phyloP scores from a whole-genome alignment of 1,140 invertebrate species.

The Pogonus chalceus region DNA sequence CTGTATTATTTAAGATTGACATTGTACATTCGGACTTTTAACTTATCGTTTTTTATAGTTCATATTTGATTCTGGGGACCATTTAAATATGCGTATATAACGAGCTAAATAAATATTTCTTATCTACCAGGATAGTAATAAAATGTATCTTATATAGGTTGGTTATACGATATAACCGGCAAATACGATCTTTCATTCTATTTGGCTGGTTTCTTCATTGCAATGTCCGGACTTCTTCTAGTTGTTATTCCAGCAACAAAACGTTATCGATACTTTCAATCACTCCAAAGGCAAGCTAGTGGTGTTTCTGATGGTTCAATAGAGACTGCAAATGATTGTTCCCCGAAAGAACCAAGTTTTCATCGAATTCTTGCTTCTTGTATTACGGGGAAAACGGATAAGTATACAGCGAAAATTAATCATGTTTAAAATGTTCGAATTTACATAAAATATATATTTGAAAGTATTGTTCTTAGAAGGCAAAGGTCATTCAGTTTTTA shows the following conservation, averaged over 20 bases:
- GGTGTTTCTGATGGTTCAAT: slow-evolving; percentile 10
- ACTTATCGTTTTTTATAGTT: too few relatives aligned
- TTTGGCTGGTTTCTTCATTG: slow-evolving; percentile 74
- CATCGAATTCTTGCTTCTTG: slow-evolving; percentile 19
- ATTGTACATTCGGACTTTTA: too few relatives aligned
- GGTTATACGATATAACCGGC: slow-evolving; percentile 66
- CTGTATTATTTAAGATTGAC: too few relatives aligned
- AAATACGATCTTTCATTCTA: slow-evolving; percentile 80
- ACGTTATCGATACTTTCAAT: slow-evolving; percentile 31
- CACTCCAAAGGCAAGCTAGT: slow-evolving; percentile 19
- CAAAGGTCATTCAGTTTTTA: too few relatives aligned
- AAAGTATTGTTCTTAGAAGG: too few relatives aligned
- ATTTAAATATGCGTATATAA: too few relatives aligned
- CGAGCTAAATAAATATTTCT: too few relatives aligned
- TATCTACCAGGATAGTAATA: too few relatives aligned
- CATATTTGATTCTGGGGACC: too few relatives aligned
- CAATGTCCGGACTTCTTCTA: slow-evolving; percentile 70
- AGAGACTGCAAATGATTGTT: slow-evolving; percentile 12
- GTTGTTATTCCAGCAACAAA: slow-evolving; percentile 50
- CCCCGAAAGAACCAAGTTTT: slow-evolving; percentile 19
- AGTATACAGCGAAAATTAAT: not conserved
- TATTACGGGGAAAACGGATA: slow-evolving; percentile 14
- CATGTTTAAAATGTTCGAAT: not conserved
- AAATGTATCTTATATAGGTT: slow-evolving; percentile 51
- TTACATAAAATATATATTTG: too few relatives aligned